Percentiles rank a stretch among this genome's conserved stretches.
These are phyloP conservation scores for Protobothrops mucrosquamatus DNA, from an alignment of 2,113 vertebrate species.

Conservation along the genomic window DNA sequence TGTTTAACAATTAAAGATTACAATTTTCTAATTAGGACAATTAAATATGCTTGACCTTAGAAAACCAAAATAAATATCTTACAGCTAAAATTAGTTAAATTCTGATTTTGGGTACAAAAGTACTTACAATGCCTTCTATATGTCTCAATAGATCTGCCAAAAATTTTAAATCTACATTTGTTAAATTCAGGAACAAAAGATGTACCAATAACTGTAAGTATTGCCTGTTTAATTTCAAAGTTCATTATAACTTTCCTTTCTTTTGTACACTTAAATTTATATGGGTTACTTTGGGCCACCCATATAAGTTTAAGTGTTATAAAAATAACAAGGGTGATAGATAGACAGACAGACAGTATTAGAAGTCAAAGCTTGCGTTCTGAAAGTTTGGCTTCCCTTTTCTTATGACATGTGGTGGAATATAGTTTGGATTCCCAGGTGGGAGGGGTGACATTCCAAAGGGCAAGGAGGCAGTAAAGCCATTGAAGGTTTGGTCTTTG, in stretches of 20 bases:
- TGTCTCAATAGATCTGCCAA: conserved; percentile 87
- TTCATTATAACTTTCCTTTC: neutral
- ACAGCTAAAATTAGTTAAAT: neutral
- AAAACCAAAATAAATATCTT: neutral
- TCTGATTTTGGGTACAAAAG: neutral
- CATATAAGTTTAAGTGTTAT: no score
- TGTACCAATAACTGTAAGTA: conserved; percentile 94
- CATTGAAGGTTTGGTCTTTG: neutral
- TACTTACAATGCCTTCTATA: neutral
- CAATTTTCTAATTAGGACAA: neutral
- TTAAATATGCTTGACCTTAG: neutral
- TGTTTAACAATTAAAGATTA: neutral
- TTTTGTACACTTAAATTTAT: neutral
- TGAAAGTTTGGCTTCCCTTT: neutral
- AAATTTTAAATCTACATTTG: conserved; percentile 96
- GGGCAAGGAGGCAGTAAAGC: neutral
- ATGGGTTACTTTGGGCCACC: neutral
- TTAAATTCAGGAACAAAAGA: conserved; percentile 99
- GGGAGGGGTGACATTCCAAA: neutral
- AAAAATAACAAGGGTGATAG: neutral
- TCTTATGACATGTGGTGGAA: neutral
- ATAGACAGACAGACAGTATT: neutral
- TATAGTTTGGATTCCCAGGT: neutral
- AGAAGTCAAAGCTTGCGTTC: neutral
- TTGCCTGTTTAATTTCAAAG: conserved; percentile 46